phyloP scores from a whole-genome alignment of 2,888 invertebrate genomes.

The Cerceris rybyensis region DNA sequence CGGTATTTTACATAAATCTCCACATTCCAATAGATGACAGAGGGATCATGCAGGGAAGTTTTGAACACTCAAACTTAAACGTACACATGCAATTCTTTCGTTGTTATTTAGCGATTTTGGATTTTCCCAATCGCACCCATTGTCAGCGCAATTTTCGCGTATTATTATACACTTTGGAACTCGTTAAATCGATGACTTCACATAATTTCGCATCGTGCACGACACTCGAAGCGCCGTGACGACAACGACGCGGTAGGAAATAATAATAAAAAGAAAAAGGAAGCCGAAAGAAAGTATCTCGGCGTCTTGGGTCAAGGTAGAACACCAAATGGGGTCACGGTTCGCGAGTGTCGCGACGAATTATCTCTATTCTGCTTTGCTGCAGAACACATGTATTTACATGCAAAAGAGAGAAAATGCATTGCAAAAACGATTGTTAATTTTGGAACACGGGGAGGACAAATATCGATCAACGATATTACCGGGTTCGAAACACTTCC shows the following conservation, averaged over 20 bases:
- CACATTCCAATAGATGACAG: background rate
- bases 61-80: background rate
- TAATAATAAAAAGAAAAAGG: conserved; percentile 19
- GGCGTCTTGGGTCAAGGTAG: conserved; percentile 60
- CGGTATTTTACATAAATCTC: background rate
- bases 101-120: conserved; percentile 4
- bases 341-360: conserved; percentile 49
- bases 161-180: background rate
- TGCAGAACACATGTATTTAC: conserved; percentile 5
- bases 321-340: conserved; percentile 66
- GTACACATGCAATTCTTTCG: background rate
- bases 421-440: background rate
- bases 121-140: conserved; percentile 15
- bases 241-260: background rate
- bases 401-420: conserved; percentile 1
- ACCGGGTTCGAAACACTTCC: conserved; percentile 21
- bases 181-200: background rate
- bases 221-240: background rate
- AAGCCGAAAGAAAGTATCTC: conserved; percentile 48
- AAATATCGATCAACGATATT: conserved; percentile 43
- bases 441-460: background rate
- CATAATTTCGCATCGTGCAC: background rate
- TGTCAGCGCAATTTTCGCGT: background rate
- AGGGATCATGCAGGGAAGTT: background rate
- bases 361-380: conserved; percentile 33